phyloP scores from a whole-genome alignment of 2,888 invertebrate species.

The Nephrocerus scutellatus region DNA sequence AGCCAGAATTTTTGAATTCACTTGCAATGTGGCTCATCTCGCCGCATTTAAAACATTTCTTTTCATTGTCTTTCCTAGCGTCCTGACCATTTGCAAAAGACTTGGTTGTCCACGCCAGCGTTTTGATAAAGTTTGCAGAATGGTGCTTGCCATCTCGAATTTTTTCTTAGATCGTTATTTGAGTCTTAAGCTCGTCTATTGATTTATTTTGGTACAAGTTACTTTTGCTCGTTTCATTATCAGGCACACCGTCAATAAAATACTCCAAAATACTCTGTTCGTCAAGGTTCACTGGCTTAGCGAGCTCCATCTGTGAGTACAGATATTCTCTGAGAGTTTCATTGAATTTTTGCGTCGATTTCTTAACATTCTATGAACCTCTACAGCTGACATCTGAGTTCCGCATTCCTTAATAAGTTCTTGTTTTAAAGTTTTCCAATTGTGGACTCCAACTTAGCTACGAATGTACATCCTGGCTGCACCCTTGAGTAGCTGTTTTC shows the following conservation, averaged over 20 bases:
- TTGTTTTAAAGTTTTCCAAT: slow-evolving; percentile 3
- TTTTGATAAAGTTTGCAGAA: no score
- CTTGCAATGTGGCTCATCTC: background rate
- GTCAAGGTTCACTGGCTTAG: slow-evolving; percentile 3
- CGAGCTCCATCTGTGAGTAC: slow-evolving; percentile 4
- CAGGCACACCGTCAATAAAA: slow-evolving; percentile 7
- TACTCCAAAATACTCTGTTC: slow-evolving; percentile 10
- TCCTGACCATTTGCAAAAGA: no score
- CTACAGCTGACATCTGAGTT: background rate
- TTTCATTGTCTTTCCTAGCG: no score
- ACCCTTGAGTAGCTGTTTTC: no score
- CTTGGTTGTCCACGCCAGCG: no score
- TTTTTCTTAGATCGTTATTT: no score
- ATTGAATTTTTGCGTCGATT: slow-evolving; percentile 5
- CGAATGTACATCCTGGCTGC: no score
- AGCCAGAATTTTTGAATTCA: slow-evolving; percentile 6
- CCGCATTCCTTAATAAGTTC: slow-evolving; percentile 1
- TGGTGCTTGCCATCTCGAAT: no score
- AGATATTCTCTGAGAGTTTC: slow-evolving; percentile 6
- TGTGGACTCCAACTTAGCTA: background rate
- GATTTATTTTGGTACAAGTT: no score
- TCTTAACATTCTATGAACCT: slow-evolving; percentile 2
- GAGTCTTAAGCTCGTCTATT: no score
- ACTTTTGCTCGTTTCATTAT: no score
- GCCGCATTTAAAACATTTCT: no score